phyloP scores from a whole-genome alignment of 1,140 invertebrate genomes.

The Chironomus tepperi region DNA sequence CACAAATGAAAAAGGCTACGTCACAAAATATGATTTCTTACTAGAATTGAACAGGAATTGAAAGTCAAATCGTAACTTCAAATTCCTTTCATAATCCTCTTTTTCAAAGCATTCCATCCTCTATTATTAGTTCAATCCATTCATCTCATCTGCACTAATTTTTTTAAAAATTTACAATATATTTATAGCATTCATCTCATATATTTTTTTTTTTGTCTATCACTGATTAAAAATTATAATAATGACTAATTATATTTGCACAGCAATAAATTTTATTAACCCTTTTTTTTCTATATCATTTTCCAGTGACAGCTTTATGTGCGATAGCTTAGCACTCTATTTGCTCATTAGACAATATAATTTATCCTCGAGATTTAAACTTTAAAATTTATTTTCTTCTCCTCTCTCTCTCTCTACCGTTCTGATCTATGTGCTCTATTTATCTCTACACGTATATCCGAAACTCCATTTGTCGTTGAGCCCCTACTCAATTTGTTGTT shows the following conservation, averaged over 20 bases:
- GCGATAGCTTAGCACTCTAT: not conserved
- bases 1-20: too few relatives aligned
- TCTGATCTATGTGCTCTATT: not conserved
- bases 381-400: slow-evolving; percentile 3
- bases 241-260: slow-evolving; percentile 14
- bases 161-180: too few relatives aligned
- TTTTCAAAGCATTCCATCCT: too few relatives aligned
- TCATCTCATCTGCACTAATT: too few relatives aligned
- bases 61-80: too few relatives aligned
- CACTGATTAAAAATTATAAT: not conserved
- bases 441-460: not conserved
- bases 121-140: too few relatives aligned
- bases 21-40: too few relatives aligned
- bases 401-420: not conserved
- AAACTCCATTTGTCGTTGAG: too few relatives aligned
- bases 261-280: slow-evolving; percentile 14
- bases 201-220: not conserved
- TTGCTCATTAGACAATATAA: slow-evolving; percentile 14
- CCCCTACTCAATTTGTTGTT: too few relatives aligned
- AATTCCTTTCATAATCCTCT: too few relatives aligned
- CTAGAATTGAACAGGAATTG: too few relatives aligned
- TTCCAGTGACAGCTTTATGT: slow-evolving; percentile 12
- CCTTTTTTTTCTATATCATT: slow-evolving; percentile 8
- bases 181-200: not conserved
- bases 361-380: slow-evolving; percentile 2